phyloP scores from a whole-genome alignment of 2,888 invertebrate genomes.

The Keiferia lycopersicella region DNA sequence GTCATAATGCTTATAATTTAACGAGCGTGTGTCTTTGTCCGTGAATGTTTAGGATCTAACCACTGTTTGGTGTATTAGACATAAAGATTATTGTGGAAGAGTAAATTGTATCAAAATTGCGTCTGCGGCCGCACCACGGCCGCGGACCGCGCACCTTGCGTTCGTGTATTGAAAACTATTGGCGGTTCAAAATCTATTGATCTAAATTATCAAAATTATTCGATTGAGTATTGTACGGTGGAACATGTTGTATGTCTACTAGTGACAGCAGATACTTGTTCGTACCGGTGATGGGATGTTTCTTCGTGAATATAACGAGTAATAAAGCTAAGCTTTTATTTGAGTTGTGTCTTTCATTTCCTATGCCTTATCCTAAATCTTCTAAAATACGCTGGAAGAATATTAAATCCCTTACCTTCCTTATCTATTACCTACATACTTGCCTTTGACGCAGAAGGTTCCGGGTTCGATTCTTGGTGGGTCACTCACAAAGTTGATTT shows the following conservation, averaged over 20 bases:
- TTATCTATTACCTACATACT: not conserved
- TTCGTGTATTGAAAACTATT: slow-evolving; percentile 63
- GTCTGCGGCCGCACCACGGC: slow-evolving; percentile 33
- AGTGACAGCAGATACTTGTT: slow-evolving; percentile 71
- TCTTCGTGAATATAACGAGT: slow-evolving; percentile 86
- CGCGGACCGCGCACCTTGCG: slow-evolving; percentile 45
- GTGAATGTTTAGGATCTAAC: slow-evolving; percentile 78
- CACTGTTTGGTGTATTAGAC: slow-evolving; percentile 79
- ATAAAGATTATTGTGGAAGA: slow-evolving; percentile 65
- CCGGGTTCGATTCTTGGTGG: not conserved
- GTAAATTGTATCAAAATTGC: slow-evolving; percentile 60
- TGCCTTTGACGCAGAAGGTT: too few relatives aligned
- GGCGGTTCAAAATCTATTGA: slow-evolving; percentile 67
- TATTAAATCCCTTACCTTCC: not conserved
- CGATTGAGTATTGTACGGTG: slow-evolving; percentile 57
- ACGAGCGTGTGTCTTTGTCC: slow-evolving; percentile 82
- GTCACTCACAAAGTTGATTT: too few relatives aligned
- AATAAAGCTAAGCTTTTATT: slow-evolving; percentile 90
- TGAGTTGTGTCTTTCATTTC: slow-evolving; percentile 76
- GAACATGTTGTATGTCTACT: slow-evolving; percentile 66
- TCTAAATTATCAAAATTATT: slow-evolving; percentile 72
- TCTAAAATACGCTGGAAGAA: not conserved
- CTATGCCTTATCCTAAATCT: not conserved
- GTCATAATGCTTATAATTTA: slow-evolving; percentile 81
- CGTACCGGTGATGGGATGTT: slow-evolving; percentile 77